phyloP scores from a whole-genome alignment of 2,797 vertebrate species.

The Orestias chungarensis region DNA sequence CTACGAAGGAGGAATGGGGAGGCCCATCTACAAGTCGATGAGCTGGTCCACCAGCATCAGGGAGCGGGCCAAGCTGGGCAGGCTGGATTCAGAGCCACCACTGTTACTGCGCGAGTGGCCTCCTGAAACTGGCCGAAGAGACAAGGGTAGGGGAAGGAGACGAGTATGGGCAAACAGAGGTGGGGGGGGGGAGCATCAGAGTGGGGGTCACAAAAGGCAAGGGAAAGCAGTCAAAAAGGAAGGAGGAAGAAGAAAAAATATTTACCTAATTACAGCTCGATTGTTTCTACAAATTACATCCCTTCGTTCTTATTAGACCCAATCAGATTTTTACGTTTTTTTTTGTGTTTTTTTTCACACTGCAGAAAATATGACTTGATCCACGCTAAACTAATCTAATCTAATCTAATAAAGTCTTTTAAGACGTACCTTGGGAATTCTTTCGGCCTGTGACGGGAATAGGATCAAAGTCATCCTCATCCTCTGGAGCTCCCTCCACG shows the following conservation, averaged over 20 bases:
- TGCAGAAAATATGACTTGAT: neutral
- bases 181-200: constrained; percentile 42
- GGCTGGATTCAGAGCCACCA: constrained; percentile 97
- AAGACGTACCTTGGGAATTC: constrained; percentile 93
- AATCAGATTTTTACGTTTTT: neutral
- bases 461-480: constrained; percentile 99
- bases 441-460: constrained; percentile 96
- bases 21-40: constrained; percentile 88
- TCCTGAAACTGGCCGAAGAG: constrained; percentile 92
- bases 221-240: constrained; percentile 49
- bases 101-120: constrained; percentile 99
- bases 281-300: constrained; percentile 22
- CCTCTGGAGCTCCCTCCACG: constrained; percentile 87
- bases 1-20: constrained; percentile 34
- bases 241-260: constrained; percentile 37
- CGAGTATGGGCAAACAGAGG: constrained; percentile 45
- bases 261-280: constrained; percentile 54
- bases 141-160: constrained; percentile 55
- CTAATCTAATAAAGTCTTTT: neutral
- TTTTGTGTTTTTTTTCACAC: neutral
- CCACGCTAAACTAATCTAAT: no score
- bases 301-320: neutral
- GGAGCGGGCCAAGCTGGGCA: constrained; percentile 98
- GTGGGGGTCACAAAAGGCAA: constrained; percentile 56
- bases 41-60: constrained; percentile 99